Percentiles rank a stretch among this genome's conserved stretches.
Conservation (phyloP, 1,140 invertebrate genomes). For the Pseudomyrmex gracilis region DNA sequence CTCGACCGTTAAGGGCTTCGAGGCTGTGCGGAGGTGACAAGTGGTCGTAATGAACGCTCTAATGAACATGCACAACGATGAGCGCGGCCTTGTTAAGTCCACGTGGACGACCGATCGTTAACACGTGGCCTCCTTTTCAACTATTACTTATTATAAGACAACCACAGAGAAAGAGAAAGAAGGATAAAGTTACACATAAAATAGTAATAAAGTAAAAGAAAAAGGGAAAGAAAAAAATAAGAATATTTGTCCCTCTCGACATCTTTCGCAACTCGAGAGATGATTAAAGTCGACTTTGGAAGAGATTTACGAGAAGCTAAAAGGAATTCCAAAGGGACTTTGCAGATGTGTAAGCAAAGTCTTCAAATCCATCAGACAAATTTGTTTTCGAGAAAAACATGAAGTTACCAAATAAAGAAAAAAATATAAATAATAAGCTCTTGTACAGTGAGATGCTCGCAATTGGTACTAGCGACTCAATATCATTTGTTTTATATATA, state of each 20-base stretch:
- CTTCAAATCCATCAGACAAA: slow-evolving; percentile 3
- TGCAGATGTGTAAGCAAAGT: neutral
- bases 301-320: neutral
- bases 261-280: neutral
- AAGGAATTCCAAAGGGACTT: neutral
- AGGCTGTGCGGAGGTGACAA: slow-evolving; percentile 67
- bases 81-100: slow-evolving; percentile 71
- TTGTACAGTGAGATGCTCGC: neutral
- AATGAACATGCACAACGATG: slow-evolving; percentile 71
- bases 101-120: slow-evolving; percentile 56
- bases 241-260: neutral
- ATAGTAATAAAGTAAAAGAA: neutral
- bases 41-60: slow-evolving; percentile 77
- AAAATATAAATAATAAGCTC: neutral
- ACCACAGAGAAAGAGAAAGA: neutral
- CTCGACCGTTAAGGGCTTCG: slow-evolving; percentile 56
- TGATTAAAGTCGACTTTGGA: neutral
- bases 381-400: neutral
- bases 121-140: slow-evolving; percentile 45
- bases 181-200: neutral
- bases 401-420: neutral
- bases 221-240: neutral
- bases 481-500: too few relatives aligned
- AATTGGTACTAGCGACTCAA: too few relatives aligned
- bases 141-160: neutral